These are phyloP conservation scores for Empidonax traillii DNA, from an alignment of 2,113 vertebrate species.

Conservation along the genomic window DNA sequence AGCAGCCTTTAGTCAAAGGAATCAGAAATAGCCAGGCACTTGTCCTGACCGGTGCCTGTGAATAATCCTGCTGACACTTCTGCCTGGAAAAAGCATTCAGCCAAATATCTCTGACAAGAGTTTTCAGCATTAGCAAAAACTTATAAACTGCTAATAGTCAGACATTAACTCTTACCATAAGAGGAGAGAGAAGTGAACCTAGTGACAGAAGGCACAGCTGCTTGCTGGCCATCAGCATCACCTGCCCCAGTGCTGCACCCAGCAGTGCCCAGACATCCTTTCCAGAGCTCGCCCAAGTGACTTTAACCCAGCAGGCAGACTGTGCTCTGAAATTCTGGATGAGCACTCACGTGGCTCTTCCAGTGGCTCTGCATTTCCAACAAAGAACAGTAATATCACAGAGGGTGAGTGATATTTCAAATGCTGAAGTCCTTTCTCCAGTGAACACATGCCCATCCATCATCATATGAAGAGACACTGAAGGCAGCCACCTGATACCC, in stretches of 20 bases:
- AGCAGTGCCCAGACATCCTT: background rate
- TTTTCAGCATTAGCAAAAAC: background rate
- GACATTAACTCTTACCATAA: background rate
- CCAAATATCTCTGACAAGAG: background rate
- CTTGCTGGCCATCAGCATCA: fast-evolving
- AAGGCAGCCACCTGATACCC: background rate
- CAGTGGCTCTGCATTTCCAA: background rate
- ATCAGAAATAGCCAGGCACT: background rate
- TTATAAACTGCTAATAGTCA: background rate
- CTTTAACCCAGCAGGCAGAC: background rate
- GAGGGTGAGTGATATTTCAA: background rate
- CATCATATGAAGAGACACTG: background rate
- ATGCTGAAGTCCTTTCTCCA: background rate
- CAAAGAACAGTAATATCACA: background rate
- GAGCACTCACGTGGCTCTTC: fast-evolving
- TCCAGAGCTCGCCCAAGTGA: fast-evolving
- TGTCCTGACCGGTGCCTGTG: background rate
- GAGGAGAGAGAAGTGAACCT: background rate
- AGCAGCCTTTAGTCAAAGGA: background rate
- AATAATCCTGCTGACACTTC: background rate
- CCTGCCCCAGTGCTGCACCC: fast-evolving
- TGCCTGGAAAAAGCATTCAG: background rate
- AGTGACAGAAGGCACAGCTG: background rate
- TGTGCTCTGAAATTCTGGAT: background rate
- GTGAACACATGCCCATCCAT: background rate